Base-by-base conservation (phyloP, 2,888 invertebrate species). In the Tachina lurida region DNA sequence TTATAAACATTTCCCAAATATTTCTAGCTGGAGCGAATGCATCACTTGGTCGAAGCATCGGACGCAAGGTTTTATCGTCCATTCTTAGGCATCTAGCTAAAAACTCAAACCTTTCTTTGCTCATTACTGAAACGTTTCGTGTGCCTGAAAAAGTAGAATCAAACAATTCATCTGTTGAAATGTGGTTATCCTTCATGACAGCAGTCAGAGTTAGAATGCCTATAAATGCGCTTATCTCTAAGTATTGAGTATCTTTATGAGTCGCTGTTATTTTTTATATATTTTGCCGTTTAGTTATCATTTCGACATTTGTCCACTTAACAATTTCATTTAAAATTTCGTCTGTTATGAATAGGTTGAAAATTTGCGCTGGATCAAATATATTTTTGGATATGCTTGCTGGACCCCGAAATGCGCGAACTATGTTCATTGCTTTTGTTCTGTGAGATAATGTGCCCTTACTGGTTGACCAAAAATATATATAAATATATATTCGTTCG, bases 1-100 rank as follows among this genome's bases (percentile, higher is more conserved):
- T 62, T 63, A 47, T 70, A 17, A 70, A 52, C 12, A 70, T 22
- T 22, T 68, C 22, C 49, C 68, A 68, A 31, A 49, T 7, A 22
- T 70, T 39, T 52, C 63, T 75, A 39, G 49, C 19, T 13, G 75
- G 47, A n/a, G 49, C 49, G 17, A 63, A 62, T 62, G 12, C 41
- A 13, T 63, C 63, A 75, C 52, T 75, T 43, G 63, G 63, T 17
- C 52, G 75, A 75, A 75, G 63, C 9, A 10, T 31, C 9, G 49
- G 45, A 15, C 75, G 47, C 49, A 75, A 63, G 7, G 52, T 41
- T 63, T 63, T 47, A 62, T 62, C 74, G 62, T 74, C 75, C 75
- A 75, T 63, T 62, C 75, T 75, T 47, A 75, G 47, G 47, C 47
- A 12, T 75, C 45, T 43, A 43, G 7, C 19, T n/a, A 41, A 41